Conservation (phyloP, 1,140 invertebrate genomes). For the Mizuhopecten yessoensis region DNA sequence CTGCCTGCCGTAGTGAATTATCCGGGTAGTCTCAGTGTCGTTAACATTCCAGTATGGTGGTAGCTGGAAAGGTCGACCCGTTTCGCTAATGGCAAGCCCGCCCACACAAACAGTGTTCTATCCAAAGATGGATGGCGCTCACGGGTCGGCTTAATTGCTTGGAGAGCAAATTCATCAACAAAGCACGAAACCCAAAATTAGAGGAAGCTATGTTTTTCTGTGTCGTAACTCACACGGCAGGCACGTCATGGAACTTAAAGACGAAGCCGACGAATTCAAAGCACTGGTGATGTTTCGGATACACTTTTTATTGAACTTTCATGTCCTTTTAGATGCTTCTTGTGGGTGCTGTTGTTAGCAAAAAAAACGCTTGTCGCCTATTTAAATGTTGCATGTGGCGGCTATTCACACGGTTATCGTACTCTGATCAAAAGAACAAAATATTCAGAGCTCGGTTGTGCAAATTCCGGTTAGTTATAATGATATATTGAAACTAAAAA, state of each 20-base stretch:
- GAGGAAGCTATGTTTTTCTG: background rate
- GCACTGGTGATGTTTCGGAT: too few relatives aligned
- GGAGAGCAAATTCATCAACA: background rate
- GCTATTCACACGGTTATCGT: too few relatives aligned
- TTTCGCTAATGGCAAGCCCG: background rate
- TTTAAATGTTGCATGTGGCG: too few relatives aligned
- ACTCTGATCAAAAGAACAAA: too few relatives aligned
- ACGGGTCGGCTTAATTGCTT: background rate
- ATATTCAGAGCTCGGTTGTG: too few relatives aligned
- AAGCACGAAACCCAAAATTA: background rate
- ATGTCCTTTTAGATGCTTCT: too few relatives aligned
- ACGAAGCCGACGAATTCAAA: too few relatives aligned
- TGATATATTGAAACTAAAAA: too few relatives aligned
- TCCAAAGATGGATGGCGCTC: background rate
- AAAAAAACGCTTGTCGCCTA: too few relatives aligned
- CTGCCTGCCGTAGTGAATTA: background rate
- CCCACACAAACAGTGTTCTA: background rate
- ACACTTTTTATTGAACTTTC: too few relatives aligned
- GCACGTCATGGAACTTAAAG: background rate
- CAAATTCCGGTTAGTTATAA: too few relatives aligned
- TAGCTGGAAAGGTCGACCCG: background rate
- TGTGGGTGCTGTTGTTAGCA: too few relatives aligned
- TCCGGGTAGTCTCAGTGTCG: background rate
- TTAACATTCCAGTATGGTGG: background rate
- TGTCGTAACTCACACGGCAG: background rate